These are phyloP conservation scores for Abrostola triplasia DNA, from an alignment of 2,888 invertebrate species.

Conservation along the genomic window DNA sequence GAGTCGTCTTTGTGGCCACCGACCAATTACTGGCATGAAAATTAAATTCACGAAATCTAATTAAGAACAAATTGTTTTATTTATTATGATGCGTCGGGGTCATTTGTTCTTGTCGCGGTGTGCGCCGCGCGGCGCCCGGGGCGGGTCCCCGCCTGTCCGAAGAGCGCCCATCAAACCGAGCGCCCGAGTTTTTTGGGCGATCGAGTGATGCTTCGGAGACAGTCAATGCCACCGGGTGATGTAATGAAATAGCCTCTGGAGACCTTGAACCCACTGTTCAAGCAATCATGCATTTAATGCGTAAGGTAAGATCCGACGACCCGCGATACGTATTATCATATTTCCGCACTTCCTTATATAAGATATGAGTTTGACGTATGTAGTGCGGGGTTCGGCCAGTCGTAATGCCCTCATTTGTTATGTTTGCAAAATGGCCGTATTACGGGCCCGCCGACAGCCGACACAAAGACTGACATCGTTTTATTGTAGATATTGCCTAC, in stretches of 20 bases:
- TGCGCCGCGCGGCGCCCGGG: conserved; percentile 79
- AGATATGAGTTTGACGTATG: conserved; percentile 65
- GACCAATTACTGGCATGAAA: conserved; percentile 88
- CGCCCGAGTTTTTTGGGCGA: conserved; percentile 65
- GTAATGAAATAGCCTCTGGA: conserved; percentile 50
- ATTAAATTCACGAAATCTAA: conserved; percentile 89
- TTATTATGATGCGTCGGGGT: conserved; percentile 88
- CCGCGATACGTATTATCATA: conserved; percentile 26
- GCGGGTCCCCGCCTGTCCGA: conserved; percentile 73
- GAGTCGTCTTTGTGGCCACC: conserved; percentile 85
- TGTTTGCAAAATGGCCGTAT: conserved; percentile 78
- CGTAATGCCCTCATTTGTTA: conserved; percentile 85
- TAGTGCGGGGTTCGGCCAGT: conserved; percentile 65
- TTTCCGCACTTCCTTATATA: conserved; percentile 26
- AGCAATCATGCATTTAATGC: conserved; percentile 11
- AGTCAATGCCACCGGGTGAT: conserved; percentile 39
- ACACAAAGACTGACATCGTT: conserved; percentile 81
- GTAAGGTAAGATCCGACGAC: not conserved
- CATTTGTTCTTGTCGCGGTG: conserved; percentile 85
- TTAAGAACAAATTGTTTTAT: conserved; percentile 89
- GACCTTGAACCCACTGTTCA: conserved; percentile 50
- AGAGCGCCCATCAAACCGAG: conserved; percentile 51
- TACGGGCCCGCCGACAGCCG: conserved; percentile 73
- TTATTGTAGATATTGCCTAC: conserved; percentile 83
- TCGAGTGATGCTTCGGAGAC: conserved; percentile 51